Evolutionary conservation across 2,888 invertebrate genomes (phyloP).

Genomic region (Junonia oenone): DNA sequence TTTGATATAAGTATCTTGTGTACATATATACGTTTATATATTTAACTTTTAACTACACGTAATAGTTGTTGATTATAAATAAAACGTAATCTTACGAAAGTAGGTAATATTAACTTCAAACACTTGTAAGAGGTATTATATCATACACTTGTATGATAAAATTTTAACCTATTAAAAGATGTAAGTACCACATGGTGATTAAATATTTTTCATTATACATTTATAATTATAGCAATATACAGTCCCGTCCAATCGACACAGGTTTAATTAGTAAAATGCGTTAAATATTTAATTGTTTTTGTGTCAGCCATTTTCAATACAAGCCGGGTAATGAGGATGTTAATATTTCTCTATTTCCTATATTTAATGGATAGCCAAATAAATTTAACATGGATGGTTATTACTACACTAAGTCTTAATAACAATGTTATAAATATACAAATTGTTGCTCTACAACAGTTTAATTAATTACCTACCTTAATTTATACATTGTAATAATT

Average conservation of each 20-base stretch:
- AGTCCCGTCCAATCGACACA: neutral
- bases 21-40: neutral
- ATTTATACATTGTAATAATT: neutral
- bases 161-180: no score
- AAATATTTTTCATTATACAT: neutral
- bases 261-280: slow-evolving; percentile 1
- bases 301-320: slow-evolving; percentile 48
- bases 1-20: neutral
- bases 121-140: neutral
- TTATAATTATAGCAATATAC: neutral
- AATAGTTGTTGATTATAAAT: no score
- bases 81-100: no score
- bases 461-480: no score
- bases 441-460: no score
- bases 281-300: slow-evolving; percentile 42
- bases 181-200: no score
- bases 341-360: slow-evolving; percentile 48
- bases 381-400: neutral
- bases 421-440: neutral
- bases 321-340: slow-evolving; percentile 55
- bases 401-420: neutral
- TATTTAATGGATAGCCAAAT: slow-evolving; percentile 49
- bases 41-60: no score
- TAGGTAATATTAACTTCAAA: neutral
- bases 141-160: no score